phyloP scores from a whole-genome alignment of 1,140 invertebrate genomes.

The Lasioglossum baleicum region DNA sequence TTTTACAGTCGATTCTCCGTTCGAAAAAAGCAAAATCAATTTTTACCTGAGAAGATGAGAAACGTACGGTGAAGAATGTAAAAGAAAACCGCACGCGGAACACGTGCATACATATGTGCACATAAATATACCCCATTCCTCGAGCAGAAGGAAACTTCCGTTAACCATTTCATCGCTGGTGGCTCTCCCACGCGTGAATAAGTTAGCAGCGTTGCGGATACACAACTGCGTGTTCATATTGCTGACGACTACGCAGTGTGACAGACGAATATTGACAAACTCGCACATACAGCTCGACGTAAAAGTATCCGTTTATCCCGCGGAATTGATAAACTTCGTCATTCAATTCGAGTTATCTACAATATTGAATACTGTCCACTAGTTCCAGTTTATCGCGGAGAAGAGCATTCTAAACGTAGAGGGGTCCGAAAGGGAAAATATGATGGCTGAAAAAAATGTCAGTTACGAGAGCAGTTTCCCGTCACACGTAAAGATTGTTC shows the following conservation, averaged over 20 bases:
- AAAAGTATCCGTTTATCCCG: neutral
- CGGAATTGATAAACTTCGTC: neutral
- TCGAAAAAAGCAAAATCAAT: neutral
- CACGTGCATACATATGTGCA: neutral
- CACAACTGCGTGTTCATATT: constrained; percentile 50
- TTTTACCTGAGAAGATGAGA: neutral
- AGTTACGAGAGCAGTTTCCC: no score
- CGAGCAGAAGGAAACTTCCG: constrained; percentile 44
- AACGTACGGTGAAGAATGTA: no score
- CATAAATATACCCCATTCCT: constrained; percentile 6
- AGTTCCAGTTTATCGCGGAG: no score
- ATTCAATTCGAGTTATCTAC: neutral
- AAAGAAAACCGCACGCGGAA: neutral
- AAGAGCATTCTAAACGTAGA: no score
- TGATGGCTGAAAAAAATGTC: no score
- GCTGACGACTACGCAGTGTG: constrained; percentile 32
- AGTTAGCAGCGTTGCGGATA: constrained; percentile 48
- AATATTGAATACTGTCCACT: neutral
- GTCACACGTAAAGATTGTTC: no score
- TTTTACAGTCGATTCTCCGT: neutral
- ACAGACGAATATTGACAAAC: neutral
- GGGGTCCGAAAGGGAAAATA: no score
- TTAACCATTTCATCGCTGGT: constrained; percentile 44
- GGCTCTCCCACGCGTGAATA: constrained; percentile 59
- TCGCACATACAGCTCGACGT: neutral